phyloP scores from a whole-genome alignment of 2,888 invertebrate species.

The Nineta flava region DNA sequence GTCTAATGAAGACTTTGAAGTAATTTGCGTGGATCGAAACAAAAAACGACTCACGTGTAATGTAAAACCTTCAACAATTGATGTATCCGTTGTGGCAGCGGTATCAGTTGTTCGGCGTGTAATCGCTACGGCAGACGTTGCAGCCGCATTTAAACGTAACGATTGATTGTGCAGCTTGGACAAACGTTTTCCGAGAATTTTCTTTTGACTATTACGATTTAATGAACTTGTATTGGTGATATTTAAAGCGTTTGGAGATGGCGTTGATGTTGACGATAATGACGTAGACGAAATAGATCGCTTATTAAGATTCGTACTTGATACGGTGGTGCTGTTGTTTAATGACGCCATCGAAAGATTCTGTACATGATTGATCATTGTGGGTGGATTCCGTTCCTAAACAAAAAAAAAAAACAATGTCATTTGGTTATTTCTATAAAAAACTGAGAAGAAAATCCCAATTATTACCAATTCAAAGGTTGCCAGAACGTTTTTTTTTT shows the following conservation, averaged over 20 bases:
- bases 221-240: not conserved
- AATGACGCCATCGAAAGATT: not conserved
- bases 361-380: not conserved
- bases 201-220: not conserved
- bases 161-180: not conserved
- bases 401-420: no score
- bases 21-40: no score
- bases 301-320: no score
- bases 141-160: not conserved
- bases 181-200: not conserved
- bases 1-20: no score
- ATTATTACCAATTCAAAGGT: no score
- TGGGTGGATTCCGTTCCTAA: not conserved
- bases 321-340: no score
- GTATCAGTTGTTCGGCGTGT: no score
- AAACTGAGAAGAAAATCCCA: no score
- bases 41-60: slow-evolving; percentile 22
- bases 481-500: no score
- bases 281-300: not conserved
- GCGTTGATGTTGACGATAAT: not conserved
- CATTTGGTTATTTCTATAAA: no score
- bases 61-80: slow-evolving; percentile 28
- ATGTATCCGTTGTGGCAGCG: slow-evolving; percentile 13
- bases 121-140: no score
- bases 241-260: not conserved